Base-by-base conservation (phyloP, 2,797 vertebrate species). In the Mus spretus region DNA sequence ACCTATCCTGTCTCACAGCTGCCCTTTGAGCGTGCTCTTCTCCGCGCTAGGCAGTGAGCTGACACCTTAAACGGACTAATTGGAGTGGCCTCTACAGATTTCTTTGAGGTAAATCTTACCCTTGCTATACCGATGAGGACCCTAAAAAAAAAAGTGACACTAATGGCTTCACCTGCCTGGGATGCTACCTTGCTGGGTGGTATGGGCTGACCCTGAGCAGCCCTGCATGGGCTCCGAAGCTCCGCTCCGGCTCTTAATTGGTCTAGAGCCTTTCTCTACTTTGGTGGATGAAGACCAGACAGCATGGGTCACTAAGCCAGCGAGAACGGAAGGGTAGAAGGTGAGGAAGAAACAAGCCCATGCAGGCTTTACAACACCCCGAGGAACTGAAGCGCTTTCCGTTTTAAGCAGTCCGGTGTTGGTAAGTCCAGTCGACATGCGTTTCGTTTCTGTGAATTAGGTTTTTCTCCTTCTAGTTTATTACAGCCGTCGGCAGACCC, bases 361-460 rank as follows among this genome's bases (percentile, higher is more conserved):
- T 67, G 6, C 22, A 44, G 79, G 37, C 78, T 72, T 44, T 57
- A 47, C 78, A 80, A 85, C 14, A 89, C 20, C 40, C 86, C 80
- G 84, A 83, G 11, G 26, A 50, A 63, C 34, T 19, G 50, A 77
- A 55, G 34, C 3, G 19, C 37, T 40, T 94, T 50, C 61, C 55
- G 61, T 47, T 17, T 70, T 57, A 85, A 65, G 72, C 78, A 37
- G 81, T 57, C 47, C 93, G 79, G 22, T 47, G 78, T 50, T 47
- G 72, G 65, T 1, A n/a, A 95, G 85, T 80, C 28, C 91, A 87
- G 79, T 85, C 63, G n/a, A 34, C 70, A 70, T 0, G 11, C 28
- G 47, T 74, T 85, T 92, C 70, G n/a, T 80, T 59, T 94, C 82
- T 86, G 47, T 13, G 26, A 79, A 57, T 72, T 59, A 57, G 57